These are phyloP conservation scores for Erebia aethiops DNA, from an alignment of 2,888 invertebrate genomes.

Conservation along the genomic window DNA sequence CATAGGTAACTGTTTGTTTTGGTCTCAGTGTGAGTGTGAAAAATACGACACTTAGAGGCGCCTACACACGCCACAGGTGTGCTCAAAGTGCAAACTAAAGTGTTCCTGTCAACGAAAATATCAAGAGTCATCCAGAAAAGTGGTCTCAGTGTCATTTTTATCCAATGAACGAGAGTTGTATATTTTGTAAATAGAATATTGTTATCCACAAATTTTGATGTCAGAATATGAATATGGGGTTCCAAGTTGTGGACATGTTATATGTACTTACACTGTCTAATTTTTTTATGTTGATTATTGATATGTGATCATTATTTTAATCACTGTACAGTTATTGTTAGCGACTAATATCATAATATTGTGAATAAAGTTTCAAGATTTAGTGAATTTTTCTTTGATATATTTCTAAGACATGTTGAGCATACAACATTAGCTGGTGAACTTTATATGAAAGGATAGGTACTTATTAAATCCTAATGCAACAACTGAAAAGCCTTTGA, in stretches of 20 bases:
- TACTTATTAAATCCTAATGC: too few species aligned
- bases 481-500: too few species aligned
- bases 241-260: conserved; percentile 45
- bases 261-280: conserved; percentile 67
- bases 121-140: conserved; percentile 30
- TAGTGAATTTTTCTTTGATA: conserved; percentile 17
- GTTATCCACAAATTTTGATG: conserved; percentile 48
- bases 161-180: conserved; percentile 43
- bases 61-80: conserved; percentile 54
- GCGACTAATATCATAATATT: conserved; percentile 31
- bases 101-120: conserved; percentile 52
- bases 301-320: conserved; percentile 54
- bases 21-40: conserved; percentile 91
- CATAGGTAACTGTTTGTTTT: conserved; percentile 96
- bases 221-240: conserved; percentile 28
- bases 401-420: too few species aligned
- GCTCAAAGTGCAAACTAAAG: conserved; percentile 64
- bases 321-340: conserved; percentile 66
- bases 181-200: conserved; percentile 69
- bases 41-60: conserved; percentile 78
- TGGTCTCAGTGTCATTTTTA: conserved; percentile 7
- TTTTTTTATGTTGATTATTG: conserved; percentile 57
- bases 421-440: too few species aligned
- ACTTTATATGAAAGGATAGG: too few species aligned
- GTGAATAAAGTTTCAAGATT: conserved; percentile 35